These are phyloP conservation scores for Nymphalis urticae DNA, from an alignment of 2,888 invertebrate genomes.

Conservation along the genomic window DNA sequence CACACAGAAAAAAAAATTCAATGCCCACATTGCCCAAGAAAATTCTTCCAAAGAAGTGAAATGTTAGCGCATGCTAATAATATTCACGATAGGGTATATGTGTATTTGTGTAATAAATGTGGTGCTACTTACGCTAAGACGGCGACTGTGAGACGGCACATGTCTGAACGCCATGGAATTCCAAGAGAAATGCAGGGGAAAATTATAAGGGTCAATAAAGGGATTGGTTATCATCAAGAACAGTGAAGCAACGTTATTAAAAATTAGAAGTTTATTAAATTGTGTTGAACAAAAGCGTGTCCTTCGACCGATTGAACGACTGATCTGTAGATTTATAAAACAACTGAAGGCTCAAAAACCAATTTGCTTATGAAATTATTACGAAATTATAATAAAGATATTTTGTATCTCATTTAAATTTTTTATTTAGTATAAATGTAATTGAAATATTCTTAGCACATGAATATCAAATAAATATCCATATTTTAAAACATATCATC, in stretches of 20 bases:
- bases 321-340: no score
- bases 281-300: no score
- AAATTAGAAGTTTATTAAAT: neutral
- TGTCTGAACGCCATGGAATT: slow-evolving; percentile 64
- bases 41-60: slow-evolving; percentile 55
- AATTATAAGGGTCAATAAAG: slow-evolving; percentile 54
- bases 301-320: no score
- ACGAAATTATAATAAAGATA: no score
- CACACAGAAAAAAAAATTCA: slow-evolving; percentile 66
- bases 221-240: slow-evolving; percentile 35
- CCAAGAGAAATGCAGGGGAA: slow-evolving; percentile 67
- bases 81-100: slow-evolving; percentile 62
- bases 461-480: no score
- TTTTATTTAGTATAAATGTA: no score
- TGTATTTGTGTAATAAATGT: slow-evolving; percentile 63
- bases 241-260: slow-evolving; percentile 24
- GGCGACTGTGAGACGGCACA: slow-evolving; percentile 62
- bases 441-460: no score
- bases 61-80: slow-evolving; percentile 66
- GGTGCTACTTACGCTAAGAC: slow-evolving; percentile 64
- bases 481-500: slow-evolving; percentile 4
- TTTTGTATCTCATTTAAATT: no score
- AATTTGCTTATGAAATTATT: no score
- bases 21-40: slow-evolving; percentile 63
- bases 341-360: no score